Conservation (phyloP, 2,113 vertebrate species). For the Oenanthe oenanthe region DNA sequence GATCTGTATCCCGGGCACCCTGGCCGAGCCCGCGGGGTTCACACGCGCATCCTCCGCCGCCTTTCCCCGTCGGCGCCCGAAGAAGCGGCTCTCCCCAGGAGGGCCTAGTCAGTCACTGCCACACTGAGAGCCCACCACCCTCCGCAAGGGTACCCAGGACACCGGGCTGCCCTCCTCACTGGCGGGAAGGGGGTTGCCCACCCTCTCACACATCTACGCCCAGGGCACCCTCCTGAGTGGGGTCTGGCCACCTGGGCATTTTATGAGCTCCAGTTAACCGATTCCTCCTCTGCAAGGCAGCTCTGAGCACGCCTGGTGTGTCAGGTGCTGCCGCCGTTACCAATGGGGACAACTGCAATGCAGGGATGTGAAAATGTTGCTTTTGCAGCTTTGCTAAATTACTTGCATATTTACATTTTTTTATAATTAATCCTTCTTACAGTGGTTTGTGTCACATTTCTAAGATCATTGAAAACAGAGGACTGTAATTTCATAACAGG, state of each 20-base stretch:
- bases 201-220: neutral
- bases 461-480: neutral
- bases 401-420: neutral
- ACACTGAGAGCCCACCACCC: fast-evolving
- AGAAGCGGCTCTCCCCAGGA: too few species aligned
- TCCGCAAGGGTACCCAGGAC: fast-evolving
- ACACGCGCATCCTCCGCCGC: fast-evolving
- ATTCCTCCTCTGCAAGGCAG: neutral
- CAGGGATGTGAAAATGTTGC: neutral
- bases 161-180: fast-evolving
- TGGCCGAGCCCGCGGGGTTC: neutral
- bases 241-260: neutral
- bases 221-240: neutral
- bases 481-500: neutral
- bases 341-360: neutral
- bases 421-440: neutral
- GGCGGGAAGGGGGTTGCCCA: neutral
- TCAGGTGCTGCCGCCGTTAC: neutral
- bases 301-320: neutral
- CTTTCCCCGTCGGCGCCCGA: neutral
- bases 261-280: fast-evolving
- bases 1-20: fast-evolving
- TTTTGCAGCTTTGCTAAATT: neutral
- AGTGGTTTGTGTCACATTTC: neutral
- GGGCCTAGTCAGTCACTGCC: neutral